Evolutionary conservation across 2,888 invertebrate genomes (phyloP), one percentile per base, ranked within the genome.

Genomic region (Drosophila stalkeri): DNA sequence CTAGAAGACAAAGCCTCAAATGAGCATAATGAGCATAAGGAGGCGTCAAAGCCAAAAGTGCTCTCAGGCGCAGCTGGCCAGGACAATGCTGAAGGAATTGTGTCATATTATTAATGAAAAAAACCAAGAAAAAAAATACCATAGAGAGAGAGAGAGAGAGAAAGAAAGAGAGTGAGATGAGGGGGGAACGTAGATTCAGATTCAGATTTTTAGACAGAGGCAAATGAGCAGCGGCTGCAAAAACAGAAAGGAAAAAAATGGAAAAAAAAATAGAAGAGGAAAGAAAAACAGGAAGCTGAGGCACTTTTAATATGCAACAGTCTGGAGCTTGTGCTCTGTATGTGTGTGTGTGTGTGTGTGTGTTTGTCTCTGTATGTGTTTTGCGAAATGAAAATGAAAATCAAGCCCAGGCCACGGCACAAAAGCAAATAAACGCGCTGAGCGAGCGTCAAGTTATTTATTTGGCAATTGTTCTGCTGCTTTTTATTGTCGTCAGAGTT

Each of bases 21-120:
- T 90, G 90, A 86, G 90, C 89, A 89, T 89, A 86, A 86, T 89
- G 87, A 90, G 83, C 85, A 87, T 84, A 87, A 90, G 90, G 72
- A 85, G 84, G 85, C 70, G 83, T 78, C 87, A 78, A 67, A 81
- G 90, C 80, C 89, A 77, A 90, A 85, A 90, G 80, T 88, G 89
- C 85, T 88, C 85, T 88, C 73, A 85, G 85, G 89, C 89, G 83
- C 86, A 85, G 72, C 72, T 75, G 78, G 78, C 72, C 75, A 72
- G 80, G 77, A 85, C 88, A 85, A 90, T 85, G 89, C 86, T 82
- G 75, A 59, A 75, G 75, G 88, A 85, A 90, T 77, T 82, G 90
- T 85, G 85, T 90, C 85, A 90, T 88, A 82, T 86, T 85, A 88
- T 85, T 90, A 90, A 85, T 85, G 90, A 85, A 85, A 84, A 84